A percentile compares a stretch with the other conserved stretches of the same genome.
phyloP scores from a whole-genome alignment of 2,797 vertebrate species.

The Babyrousa celebensis region DNA sequence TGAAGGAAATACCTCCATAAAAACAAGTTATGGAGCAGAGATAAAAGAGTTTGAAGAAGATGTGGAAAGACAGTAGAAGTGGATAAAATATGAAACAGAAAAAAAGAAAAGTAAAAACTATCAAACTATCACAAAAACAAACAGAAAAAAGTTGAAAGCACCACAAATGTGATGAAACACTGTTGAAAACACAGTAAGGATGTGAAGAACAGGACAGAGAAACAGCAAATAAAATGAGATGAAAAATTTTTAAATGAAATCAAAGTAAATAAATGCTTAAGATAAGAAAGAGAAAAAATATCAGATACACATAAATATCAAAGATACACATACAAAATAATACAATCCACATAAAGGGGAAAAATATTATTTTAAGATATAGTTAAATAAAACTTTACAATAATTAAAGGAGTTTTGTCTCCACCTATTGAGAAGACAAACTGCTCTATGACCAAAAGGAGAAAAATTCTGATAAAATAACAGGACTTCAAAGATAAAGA shows the following conservation, averaged over 20 bases:
- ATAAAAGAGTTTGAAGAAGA: background rate
- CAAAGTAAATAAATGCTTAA: background rate
- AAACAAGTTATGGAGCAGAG: background rate
- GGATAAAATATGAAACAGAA: background rate
- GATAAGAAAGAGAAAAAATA: background rate
- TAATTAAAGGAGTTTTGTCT: background rate
- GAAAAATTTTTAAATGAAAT: background rate
- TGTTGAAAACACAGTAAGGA: background rate
- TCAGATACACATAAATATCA: too few relatives aligned
- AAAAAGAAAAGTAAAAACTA: background rate
- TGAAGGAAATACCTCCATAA: background rate
- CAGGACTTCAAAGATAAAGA: background rate
- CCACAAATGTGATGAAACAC: background rate
- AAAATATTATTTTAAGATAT: background rate
- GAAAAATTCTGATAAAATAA: constrained; percentile 23
- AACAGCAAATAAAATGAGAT: background rate
- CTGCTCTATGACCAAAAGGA: background rate
- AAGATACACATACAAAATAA: background rate
- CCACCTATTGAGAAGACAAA: background rate
- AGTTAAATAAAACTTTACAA: background rate
- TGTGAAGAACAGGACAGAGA: background rate
- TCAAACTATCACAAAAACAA: background rate
- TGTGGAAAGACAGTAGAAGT: background rate
- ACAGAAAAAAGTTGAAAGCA: constrained; percentile 21
- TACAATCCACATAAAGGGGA: background rate